Conservation (phyloP, 2,888 invertebrate genomes). For the Volucella inanis region DNA sequence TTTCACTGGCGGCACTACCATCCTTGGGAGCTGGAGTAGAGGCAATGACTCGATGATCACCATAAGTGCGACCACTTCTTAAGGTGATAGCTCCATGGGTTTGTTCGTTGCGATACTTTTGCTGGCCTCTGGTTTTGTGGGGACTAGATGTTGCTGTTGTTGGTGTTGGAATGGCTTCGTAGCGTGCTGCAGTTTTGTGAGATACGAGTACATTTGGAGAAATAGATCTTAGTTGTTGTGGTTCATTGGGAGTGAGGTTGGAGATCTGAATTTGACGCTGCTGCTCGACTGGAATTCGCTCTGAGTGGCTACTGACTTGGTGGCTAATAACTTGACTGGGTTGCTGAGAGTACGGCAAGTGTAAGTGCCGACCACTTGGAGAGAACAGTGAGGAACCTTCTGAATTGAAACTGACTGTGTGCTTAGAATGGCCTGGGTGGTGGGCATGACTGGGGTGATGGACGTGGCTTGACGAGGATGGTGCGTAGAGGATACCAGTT, state of each 20-base stretch:
- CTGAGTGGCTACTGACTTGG: slow-evolving; percentile 13
- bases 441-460: slow-evolving; percentile 14
- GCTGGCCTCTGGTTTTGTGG: slow-evolving; percentile 18
- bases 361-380: slow-evolving; percentile 48
- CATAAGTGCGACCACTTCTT: slow-evolving; percentile 69
- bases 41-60: slow-evolving; percentile 83
- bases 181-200: slow-evolving; percentile 32
- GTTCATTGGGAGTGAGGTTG: slow-evolving; percentile 24
- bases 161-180: slow-evolving; percentile 39
- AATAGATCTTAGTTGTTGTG: slow-evolving; percentile 46
- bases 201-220: slow-evolving; percentile 26
- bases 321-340: slow-evolving; percentile 12
- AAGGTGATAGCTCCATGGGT: slow-evolving; percentile 59
- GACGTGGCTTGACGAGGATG: not conserved
- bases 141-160: slow-evolving; percentile 41
- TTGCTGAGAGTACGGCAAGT: slow-evolving; percentile 46
- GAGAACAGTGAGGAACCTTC: slow-evolving; percentile 59
- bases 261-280: slow-evolving; percentile 42
- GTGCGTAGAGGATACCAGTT: slow-evolving; percentile 58
- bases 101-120: slow-evolving; percentile 67
- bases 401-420: slow-evolving; percentile 38
- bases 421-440: slow-evolving; percentile 28
- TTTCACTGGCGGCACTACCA: slow-evolving; percentile 84
- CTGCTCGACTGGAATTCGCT: slow-evolving; percentile 30
- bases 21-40: slow-evolving; percentile 85